Base-by-base conservation (phyloP, 2,797 vertebrate genomes). In the Dipus sagitta region DNA sequence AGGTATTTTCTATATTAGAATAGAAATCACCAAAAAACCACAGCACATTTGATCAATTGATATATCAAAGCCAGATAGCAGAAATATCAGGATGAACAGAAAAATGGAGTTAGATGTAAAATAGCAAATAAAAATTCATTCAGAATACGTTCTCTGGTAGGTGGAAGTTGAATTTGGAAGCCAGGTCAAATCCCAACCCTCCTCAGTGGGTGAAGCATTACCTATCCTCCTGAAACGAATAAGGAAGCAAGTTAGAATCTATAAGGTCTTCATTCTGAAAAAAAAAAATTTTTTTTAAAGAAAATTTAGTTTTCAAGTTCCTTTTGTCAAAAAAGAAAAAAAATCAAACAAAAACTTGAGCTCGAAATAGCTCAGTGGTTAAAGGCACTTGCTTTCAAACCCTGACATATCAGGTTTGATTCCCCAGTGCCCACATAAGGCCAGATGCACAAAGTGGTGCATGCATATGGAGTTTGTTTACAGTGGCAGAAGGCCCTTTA, bases 221-320 rank as follows among this genome's bases (percentile, higher is more conserved):
- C 10, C 15, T 11, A 60, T 71, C 78, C 64, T 93, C 34, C 72
- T 60, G 34, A 67, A 28, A 82, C 82, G 9, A 68, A 24, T 34
- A 76, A 68, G 62, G 28, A 23, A 7, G 26, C 30, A 20, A 82
- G 20, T 68, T 38, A 32, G 4, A 83, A 62, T 42, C 32, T 79
- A 2, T 62, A 77, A 77, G 30, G 34, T 87, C 75, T 62, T 60
- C 14, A 54, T 20, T 90, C n/a, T 67, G 74, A 88, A 74, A 52
- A 38, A 38, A 38, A 38, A 38, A 38, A n/a, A n/a, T n/a, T n/a
- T n/a, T n/a, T n/a, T n/a, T n/a, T n/a, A n/a, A n/a, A 81, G 34
- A 47, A 88, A 78, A 85, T 60, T 81, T 42, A 68, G 32, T 23
- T 91, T 32, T 81, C 54, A 93, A 90, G 54, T 58, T 54, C 17